Evolutionary conservation across 2,797 vertebrate species (phyloP).

Genomic region (Protonibea diacanthus): DNA sequence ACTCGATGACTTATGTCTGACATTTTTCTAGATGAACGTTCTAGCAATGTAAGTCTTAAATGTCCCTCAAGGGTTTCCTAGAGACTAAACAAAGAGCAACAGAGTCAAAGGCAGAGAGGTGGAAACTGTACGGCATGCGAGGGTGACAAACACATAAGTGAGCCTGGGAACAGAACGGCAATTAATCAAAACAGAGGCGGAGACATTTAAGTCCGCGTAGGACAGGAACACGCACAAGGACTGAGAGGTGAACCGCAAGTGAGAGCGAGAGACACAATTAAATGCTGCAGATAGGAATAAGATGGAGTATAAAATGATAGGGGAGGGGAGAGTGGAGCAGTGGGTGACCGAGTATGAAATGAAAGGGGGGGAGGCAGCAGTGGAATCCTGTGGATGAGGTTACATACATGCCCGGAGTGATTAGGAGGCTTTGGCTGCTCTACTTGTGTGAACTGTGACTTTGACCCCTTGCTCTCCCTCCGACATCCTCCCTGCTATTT

Average conservation of each 20-base stretch:
- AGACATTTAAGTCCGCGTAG: conserved; percentile 1
- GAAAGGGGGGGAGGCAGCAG: conserved; percentile 25
- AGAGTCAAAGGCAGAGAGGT: conserved; percentile 8
- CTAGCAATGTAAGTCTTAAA: neutral
- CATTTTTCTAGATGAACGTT: neutral
- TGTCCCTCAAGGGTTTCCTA: neutral
- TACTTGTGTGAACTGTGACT: conserved; percentile 76
- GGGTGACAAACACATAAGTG: conserved; percentile 6
- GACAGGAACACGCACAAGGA: conserved; percentile 5
- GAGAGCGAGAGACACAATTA: conserved; percentile 13
- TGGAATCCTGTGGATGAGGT: conserved; percentile 79
- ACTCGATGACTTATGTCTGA: neutral
- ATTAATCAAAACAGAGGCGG: conserved; percentile 30
- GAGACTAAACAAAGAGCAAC: conserved; percentile 5
- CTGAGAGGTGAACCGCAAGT: conserved; percentile 18
- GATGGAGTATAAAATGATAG: conserved; percentile 26
- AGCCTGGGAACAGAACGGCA: conserved; percentile 19
- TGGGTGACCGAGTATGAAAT: conserved; percentile 32
- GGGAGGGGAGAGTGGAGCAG: conserved; percentile 15
- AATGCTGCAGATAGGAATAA: neutral
- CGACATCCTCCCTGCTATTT: conserved; percentile 73
- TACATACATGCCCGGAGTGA: conserved; percentile 80
- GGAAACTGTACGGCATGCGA: neutral
- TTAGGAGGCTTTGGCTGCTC: conserved; percentile 79
- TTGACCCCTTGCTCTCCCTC: conserved; percentile 62